Evolutionary conservation across 2,113 vertebrate species (phyloP), one percentile per base, ranked within the genome.

Genomic region (Cairina moschata): DNA sequence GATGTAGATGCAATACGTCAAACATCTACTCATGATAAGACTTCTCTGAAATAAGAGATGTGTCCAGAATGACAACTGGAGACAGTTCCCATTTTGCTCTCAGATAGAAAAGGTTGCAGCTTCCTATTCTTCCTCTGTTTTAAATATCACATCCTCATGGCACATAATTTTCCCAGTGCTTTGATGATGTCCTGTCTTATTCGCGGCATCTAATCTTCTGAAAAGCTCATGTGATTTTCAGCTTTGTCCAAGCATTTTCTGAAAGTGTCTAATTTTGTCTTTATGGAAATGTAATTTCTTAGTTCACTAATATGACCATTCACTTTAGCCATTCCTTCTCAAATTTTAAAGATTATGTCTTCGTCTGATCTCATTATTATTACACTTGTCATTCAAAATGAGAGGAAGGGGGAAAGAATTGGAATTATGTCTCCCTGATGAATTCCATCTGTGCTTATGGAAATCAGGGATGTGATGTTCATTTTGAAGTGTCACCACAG

Each of bases 221-320:
- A 94, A 95, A 96, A 88, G 20, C 71, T 95, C 74, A 40, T 95
- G 71, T 80, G 91, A 83, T 95, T 94, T 95, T 91, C 63, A 93
- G 90, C 82, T 95, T 94, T 97, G 93, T 96, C 86, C 92, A 83
- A 89, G 86, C 67, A 85, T 90, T 97, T 96, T 94, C 82, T 88
- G 40, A 87, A 96, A 94, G 56, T 93, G 79, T 91, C 84, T 94
- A 93, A 94, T 96, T 96, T 94, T 93, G 76, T 87, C 94, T 77
- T 93, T 93, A 96, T 93, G 90, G 90, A 97, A 97, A 95, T 92
- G 79, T 83, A 96, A 95, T 97, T 95, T 97, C 76, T 97, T 95
- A 95, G 56, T 96, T 92, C 90, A 28, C 77, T 95, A 93, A 96
- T 94, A 88, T 48, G 90, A 84, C 88, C 62, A 65, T 92, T 95